Evolutionary conservation across 35 echinoderm and acorn worm genomes (phyloP), one percentile per base, ranked within the genome.

Genomic region (Ophiothrix spiculata): DNA sequence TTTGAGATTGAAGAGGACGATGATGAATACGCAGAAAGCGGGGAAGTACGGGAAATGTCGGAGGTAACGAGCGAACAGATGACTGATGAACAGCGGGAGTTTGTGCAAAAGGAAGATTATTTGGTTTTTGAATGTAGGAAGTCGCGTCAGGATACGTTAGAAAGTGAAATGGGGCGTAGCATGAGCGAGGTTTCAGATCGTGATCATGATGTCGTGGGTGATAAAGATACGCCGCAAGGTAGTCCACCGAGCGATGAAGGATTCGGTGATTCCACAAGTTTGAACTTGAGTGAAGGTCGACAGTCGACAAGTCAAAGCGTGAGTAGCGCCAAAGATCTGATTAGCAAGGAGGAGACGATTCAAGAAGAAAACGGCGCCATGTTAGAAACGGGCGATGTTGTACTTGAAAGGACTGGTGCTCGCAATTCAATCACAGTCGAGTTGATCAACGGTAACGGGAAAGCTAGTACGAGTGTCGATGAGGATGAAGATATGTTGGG

Each of bases 1-100:
- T 97, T 97, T 79, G 95, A 97, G 79, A 75, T 97, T 34, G 94
- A 93, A 63, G 94, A 97, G 38, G 92, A 90, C 35, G 86, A 90
- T 75, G 95, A 95, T 35, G 89, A 91, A 37, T 92, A 92, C 75
- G 73, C 90, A 1, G 92, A 94, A 74, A 90, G 87, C 19, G 92
- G 92, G 17, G 92, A 94, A 79, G 88, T 89, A 69, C 37, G 81
- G 60, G 60, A 69, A n/a, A 41, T 92, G 78, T 81, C 81, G 74
- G 79, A 74, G 54, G 77, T 80, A n/a, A 79, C 38, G 38, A 74
- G 60, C 63, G 84, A 91, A 32, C 90, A 97, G 31, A 75, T 94
- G 86, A 89, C 84, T 13, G 77, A 92, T 35, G 90, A 92, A 35
- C 90, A 92, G 73, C 80, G 87, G 77, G 94, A 97, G 64, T 89